These are phyloP conservation scores for Pteropus rufus DNA, from an alignment of 2,797 vertebrate species.

Conservation along the genomic window DNA sequence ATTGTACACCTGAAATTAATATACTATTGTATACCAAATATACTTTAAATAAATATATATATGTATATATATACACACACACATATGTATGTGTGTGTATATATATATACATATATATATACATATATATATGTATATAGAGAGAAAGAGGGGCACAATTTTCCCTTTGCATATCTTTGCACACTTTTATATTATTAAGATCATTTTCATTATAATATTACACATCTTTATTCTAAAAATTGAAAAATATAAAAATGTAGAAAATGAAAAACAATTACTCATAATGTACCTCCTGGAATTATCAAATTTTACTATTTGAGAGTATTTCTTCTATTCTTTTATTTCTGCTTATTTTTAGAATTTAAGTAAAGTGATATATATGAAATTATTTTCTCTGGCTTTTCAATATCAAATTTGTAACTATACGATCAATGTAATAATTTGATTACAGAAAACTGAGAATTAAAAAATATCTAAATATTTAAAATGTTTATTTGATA, in stretches of 20 bases:
- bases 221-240: neutral
- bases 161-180: rapidly evolving
- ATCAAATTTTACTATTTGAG: neutral
- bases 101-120: too few species aligned
- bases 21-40: neutral
- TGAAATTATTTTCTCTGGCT: neutral
- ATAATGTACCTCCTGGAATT: neutral
- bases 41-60: too few species aligned
- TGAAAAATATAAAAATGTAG: neutral
- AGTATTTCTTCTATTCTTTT: neutral
- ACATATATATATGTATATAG: too few species aligned
- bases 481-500: neutral
- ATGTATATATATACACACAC: too few species aligned
- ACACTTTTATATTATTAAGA: neutral
- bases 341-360: neutral
- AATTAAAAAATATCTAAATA: neutral
- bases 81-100: too few species aligned
- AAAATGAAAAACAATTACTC: neutral
- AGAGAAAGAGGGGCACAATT: neutral
- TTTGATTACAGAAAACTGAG: neutral
- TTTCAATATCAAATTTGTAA: neutral
- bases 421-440: neutral
- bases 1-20: neutral
- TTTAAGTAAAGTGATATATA: neutral
- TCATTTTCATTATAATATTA: neutral